Conservation (phyloP, 2,888 invertebrate genomes). For the Mythimna vitellina region DNA sequence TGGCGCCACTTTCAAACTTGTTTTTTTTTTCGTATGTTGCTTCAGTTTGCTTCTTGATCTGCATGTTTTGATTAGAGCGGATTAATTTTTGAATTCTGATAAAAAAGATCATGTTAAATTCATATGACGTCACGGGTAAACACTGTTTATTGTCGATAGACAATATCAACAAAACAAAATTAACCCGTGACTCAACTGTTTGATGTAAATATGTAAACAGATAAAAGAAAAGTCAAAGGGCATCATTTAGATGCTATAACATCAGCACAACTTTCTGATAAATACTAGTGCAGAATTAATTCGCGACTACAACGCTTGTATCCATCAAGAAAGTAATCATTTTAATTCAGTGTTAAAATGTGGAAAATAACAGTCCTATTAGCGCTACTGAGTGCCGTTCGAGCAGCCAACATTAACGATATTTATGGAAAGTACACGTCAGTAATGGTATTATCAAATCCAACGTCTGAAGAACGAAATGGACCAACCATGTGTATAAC, state of each 20-base stretch:
- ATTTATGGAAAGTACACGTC: constrained; percentile 1
- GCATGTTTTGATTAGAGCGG: too few species aligned
- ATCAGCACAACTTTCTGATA: neutral
- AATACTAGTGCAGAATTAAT: neutral
- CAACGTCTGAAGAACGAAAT: neutral
- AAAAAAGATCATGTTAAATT: neutral
- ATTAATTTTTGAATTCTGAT: too few species aligned
- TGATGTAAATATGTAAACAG: neutral
- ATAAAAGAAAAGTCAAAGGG: neutral
- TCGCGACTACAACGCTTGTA: neutral
- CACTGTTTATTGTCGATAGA: neutral
- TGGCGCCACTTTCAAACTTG: too few species aligned
- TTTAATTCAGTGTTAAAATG: neutral
- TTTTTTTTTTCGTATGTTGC: too few species aligned
- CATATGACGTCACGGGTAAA: neutral
- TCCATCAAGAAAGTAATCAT: neutral
- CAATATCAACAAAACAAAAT: neutral
- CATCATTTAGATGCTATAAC: neutral
- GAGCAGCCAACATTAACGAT: neutral
- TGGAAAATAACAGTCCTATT: neutral
- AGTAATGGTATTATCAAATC: neutral
- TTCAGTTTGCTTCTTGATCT: too few species aligned
- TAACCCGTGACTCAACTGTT: neutral
- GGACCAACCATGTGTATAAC: neutral
- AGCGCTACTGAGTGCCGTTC: neutral